Percentiles rank a stretch among this genome's conserved stretches.
phyloP scores from a whole-genome alignment of 2,888 invertebrate genomes.

The Mythimna ferrago region DNA sequence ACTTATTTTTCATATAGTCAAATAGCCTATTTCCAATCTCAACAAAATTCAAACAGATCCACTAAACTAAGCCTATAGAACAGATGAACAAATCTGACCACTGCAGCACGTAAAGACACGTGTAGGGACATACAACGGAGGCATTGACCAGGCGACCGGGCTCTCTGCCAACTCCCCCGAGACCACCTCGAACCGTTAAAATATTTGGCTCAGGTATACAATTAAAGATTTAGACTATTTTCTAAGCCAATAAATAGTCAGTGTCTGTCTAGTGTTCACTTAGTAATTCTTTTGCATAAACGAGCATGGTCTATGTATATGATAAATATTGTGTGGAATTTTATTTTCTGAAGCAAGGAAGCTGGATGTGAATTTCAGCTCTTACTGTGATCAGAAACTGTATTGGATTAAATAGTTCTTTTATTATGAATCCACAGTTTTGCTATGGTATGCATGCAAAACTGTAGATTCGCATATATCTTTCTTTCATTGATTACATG shows the following conservation, averaged over 20 bases:
- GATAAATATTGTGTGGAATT: conserved; percentile 2
- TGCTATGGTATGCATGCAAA: too few species aligned
- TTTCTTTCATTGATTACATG: too few species aligned
- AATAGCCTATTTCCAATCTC: neutral
- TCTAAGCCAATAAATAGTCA: conserved; percentile 38
- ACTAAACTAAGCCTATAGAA: neutral
- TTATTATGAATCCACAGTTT: neutral
- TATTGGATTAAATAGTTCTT: neutral
- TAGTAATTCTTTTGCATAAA: neutral
- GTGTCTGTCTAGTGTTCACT: conserved; percentile 7
- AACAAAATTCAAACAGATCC: neutral
- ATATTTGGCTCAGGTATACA: conserved; percentile 30
- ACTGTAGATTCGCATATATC: too few species aligned
- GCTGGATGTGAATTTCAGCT: neutral
- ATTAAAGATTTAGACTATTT: conserved; percentile 15
- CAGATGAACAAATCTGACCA: conserved; percentile 10
- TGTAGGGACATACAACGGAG: conserved; percentile 36
- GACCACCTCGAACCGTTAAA: conserved; percentile 9
- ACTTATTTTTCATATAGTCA: too few species aligned
- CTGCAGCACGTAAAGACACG: conserved; percentile 29
- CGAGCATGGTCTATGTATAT: too few species aligned
- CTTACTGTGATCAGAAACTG: neutral
- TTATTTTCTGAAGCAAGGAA: neutral
- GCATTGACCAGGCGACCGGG: conserved; percentile 46
- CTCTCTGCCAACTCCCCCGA: conserved; percentile 49